Evolutionary conservation across 2,113 vertebrate genomes (phyloP).

Genomic region (Garra rufa): DNA sequence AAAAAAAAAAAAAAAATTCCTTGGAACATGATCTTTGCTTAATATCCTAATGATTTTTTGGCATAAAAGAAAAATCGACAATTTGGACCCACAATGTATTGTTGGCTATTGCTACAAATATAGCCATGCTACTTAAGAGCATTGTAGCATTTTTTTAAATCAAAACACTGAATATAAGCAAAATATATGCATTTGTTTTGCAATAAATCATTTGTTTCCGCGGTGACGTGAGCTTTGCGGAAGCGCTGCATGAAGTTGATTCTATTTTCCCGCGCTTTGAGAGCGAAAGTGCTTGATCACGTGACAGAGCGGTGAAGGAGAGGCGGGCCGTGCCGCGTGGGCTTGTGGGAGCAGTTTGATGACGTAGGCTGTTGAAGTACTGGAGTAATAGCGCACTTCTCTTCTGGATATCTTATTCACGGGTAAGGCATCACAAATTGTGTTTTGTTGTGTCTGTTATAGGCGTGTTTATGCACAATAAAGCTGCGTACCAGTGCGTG

Average conservation of each 20-base stretch:
- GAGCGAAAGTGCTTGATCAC: constrained; percentile 26
- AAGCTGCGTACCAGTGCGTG: not conserved
- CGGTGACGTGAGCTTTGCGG: not conserved
- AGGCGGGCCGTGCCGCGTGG: constrained; percentile 30
- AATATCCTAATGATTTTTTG: too few species aligned
- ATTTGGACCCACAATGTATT: too few species aligned
- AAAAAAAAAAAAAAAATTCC: too few species aligned
- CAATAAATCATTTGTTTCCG: not conserved
- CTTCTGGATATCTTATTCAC: not conserved
- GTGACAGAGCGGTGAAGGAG: constrained; percentile 32
- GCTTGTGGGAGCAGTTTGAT: constrained; percentile 43
- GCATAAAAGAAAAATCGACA: too few species aligned
- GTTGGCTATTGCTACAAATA: too few species aligned
- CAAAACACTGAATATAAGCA: not conserved
- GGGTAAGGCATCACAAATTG: not conserved
- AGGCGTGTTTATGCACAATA: not conserved
- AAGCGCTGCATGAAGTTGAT: not conserved
- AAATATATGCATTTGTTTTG: not conserved
- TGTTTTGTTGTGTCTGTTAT: not conserved
- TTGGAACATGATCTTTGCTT: too few species aligned
- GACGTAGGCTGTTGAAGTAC: constrained; percentile 40
- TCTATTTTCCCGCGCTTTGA: constrained; percentile 31
- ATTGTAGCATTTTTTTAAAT: not conserved
- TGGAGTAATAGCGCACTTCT: not conserved
- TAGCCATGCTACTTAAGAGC: too few species aligned